phyloP scores from a whole-genome alignment of 2,888 invertebrate species.

The Pilophorus perplexus region DNA sequence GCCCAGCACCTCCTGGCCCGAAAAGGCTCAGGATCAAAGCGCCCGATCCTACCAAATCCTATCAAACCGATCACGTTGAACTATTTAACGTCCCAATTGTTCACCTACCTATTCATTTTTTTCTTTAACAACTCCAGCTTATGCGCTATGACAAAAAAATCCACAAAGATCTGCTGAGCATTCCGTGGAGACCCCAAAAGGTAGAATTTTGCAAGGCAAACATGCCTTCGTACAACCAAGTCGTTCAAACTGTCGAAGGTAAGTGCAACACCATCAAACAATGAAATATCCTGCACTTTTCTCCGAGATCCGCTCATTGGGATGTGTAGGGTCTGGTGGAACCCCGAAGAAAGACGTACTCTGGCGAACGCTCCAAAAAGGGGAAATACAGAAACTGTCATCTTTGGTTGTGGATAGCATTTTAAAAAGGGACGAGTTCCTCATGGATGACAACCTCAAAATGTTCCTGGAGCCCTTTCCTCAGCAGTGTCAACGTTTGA shows the following conservation, averaged over 20 bases:
- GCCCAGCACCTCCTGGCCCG: too few relatives aligned
- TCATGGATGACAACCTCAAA: conserved; percentile 27
- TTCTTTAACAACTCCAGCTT: too few relatives aligned
- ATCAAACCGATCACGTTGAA: too few relatives aligned
- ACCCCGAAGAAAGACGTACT: background rate
- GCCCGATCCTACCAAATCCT: too few relatives aligned
- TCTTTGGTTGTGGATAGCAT: conserved; percentile 14
- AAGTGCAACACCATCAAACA: background rate
- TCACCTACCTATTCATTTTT: too few relatives aligned
- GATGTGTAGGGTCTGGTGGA: background rate
- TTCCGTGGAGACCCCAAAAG: conserved; percentile 53
- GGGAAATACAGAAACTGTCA: conserved; percentile 1
- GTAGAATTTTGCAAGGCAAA: conserved; percentile 26
- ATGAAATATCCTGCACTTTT: conserved; percentile 6
- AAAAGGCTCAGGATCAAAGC: too few relatives aligned
- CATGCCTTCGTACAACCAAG: background rate
- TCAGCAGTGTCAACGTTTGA: background rate
- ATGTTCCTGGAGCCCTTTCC: conserved; percentile 16
- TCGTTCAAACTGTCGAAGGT: background rate
- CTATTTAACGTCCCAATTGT: too few relatives aligned
- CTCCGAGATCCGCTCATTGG: background rate
- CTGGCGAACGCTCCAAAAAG: conserved; percentile 9
- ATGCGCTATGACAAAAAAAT: conserved; percentile 60
- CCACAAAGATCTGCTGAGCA: conserved; percentile 63
- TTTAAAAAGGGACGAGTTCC: conserved; percentile 5